Evolutionary conservation across 2,113 vertebrate genomes (phyloP).

Genomic region (Pseudorasbora parva): DNA sequence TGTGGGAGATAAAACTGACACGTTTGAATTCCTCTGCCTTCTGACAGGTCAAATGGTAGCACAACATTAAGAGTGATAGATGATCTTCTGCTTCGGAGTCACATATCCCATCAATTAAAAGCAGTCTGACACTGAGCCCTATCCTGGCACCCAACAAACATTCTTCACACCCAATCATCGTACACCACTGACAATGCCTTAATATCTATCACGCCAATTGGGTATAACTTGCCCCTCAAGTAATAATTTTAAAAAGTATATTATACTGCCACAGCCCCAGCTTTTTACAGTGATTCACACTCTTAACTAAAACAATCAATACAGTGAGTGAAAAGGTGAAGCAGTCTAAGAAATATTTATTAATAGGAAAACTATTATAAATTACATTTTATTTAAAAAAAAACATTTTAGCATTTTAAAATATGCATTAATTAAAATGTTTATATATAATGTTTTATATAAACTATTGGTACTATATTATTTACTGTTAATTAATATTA

Average conservation of each 20-base stretch:
- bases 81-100: conserved; percentile 60
- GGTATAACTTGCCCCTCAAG: conserved; percentile 24
- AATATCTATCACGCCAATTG: conserved; percentile 18
- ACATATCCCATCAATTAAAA: conserved; percentile 68
- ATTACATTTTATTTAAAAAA: too few relatives aligned
- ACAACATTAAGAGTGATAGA: conserved; percentile 65
- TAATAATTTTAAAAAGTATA: conserved; percentile 2
- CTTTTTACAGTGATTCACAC: background rate
- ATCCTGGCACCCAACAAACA: conserved; percentile 62
- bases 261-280: conserved; percentile 1
- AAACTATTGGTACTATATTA: too few relatives aligned
- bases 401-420: too few relatives aligned
- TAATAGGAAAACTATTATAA: too few relatives aligned
- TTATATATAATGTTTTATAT: too few relatives aligned
- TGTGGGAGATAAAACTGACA: conserved; percentile 69
- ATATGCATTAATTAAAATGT: too few relatives aligned
- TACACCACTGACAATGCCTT: conserved; percentile 20
- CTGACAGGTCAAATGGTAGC: conserved; percentile 66
- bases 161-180: conserved; percentile 47
- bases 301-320: background rate
- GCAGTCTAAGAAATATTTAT: too few relatives aligned
- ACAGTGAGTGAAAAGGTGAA: background rate
- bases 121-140: conserved; percentile 70
- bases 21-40: conserved; percentile 68
- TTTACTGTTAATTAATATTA: too few relatives aligned